Conservation (phyloP, 2,113 vertebrate genomes). For the Rhinichthys klamathensis region DNA sequence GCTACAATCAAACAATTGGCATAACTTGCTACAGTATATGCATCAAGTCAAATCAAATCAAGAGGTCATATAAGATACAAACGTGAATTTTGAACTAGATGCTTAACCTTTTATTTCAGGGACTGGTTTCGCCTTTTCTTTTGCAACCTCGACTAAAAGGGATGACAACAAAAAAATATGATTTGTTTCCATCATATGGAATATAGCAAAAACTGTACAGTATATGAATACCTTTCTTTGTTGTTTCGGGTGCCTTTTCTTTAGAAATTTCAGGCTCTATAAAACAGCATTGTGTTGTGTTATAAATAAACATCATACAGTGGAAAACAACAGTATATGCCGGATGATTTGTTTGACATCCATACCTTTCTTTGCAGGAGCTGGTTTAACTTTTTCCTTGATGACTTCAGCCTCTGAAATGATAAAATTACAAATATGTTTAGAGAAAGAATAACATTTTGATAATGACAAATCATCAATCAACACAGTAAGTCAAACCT, state of each 20-base stretch:
- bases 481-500: not conserved
- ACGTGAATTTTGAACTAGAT: not conserved
- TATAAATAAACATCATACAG: not conserved
- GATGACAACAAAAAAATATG: too few species aligned
- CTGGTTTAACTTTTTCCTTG: conserved; percentile 10
- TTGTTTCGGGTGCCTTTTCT: conserved; percentile 9
- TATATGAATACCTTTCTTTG: not conserved
- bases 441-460: not conserved
- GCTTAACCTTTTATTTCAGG: conserved; percentile 57
- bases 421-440: too few species aligned
- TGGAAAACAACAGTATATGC: not conserved
- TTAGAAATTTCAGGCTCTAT: conserved; percentile 3
- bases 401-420: not conserved
- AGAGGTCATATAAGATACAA: not conserved
- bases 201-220: not conserved
- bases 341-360: not conserved
- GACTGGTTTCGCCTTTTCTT: conserved; percentile 60
- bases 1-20: not conserved
- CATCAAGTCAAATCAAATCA: not conserved
- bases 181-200: not conserved
- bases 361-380: conserved; percentile 22
- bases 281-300: not conserved
- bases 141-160: conserved; percentile 25
- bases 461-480: not conserved
- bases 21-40: not conserved